Base-by-base conservation (phyloP, 2,797 vertebrate species). In the Arrhamphus sclerolepis region DNA sequence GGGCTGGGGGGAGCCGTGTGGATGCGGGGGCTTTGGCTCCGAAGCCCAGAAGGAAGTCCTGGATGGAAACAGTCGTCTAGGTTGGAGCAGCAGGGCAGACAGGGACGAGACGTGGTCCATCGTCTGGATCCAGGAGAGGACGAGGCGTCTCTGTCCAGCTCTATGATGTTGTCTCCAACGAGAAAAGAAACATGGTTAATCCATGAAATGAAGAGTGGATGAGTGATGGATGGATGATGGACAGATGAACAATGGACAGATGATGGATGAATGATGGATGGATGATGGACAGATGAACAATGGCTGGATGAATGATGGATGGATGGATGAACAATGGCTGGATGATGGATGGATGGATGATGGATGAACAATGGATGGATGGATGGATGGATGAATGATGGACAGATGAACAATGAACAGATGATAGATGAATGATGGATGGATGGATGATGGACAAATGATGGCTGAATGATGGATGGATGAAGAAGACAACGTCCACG, bases 1-100 rank as follows among this genome's bases (percentile, higher is more conserved):
- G 92, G 89, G 65, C 91, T 93, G 0, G 90, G 68, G 1, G 90
- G 91, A 24, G 87, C 89, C 0, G 89, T 90, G 56, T 4, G 79
- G 40, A 77, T 29, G 13, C 75, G 72, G 14, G 50, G 75, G 49
- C 64, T 67, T 41, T 42, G 66, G 62, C n/a, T n/a, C n/a, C n/a
- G n/a, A n/a, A 50, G 54, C 31, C 38, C 24, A 0, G 43, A 20
- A 29, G 65, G 59, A 7, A 60, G 17, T 6, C 38, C 51, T 0
- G 60, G 61, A 4, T 56, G 77, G 40, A 62, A 24, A 74, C 48
- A 67, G 62, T 62, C 24, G 2, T 68, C 54, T 6, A 55, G 9
- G 9, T 61, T 24, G 34, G 66, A 38, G 62, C 63, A 80, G 63
- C 46, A 81, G 2, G 71, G 65, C 0, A 70, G 34, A 46, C 46